These are phyloP conservation scores for Globia sparganii DNA, from an alignment of 2,888 invertebrate species.

Conservation along the genomic window DNA sequence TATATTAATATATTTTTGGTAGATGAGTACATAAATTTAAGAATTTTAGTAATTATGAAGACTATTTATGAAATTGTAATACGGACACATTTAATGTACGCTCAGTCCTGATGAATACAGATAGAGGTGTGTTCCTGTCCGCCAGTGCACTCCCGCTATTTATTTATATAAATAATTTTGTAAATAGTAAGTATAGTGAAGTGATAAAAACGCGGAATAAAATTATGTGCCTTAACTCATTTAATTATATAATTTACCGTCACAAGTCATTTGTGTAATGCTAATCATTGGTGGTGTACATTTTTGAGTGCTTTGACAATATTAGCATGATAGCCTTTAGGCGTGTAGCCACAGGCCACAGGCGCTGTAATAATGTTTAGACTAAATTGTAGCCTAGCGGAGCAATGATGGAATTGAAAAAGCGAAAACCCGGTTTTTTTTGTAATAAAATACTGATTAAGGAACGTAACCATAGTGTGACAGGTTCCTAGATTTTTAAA, in stretches of 20 bases:
- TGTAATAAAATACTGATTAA: constrained; percentile 7
- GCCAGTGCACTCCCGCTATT: constrained; percentile 70
- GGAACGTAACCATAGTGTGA: background rate
- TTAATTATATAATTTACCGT: constrained; percentile 66
- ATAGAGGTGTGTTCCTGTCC: constrained; percentile 18
- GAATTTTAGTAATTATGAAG: background rate
- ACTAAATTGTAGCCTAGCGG: constrained; percentile 28
- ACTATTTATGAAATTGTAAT: background rate
- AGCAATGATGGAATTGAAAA: constrained; percentile 35
- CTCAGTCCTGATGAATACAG: background rate
- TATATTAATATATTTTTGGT: background rate
- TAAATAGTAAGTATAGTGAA: constrained; percentile 80
- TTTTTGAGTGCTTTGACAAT: constrained; percentile 45
- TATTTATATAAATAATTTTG: constrained; percentile 76
- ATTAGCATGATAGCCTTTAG: constrained; percentile 32
- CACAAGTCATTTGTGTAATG: constrained; percentile 58
- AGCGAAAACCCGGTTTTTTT: constrained; percentile 21
- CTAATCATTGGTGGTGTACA: constrained; percentile 55
- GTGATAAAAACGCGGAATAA: constrained; percentile 78
- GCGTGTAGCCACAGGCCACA: constrained; percentile 16
- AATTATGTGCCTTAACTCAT: constrained; percentile 82
- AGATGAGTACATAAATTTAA: background rate
- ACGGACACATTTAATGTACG: background rate
- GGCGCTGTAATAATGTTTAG: constrained; percentile 23
- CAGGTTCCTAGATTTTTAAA: constrained; percentile 1